A percentile compares a stretch with the other conserved stretches of the same genome.
Conservation (phyloP, 35 echinoderm and acorn worm genomes). For the Apostichopus californicus region DNA sequence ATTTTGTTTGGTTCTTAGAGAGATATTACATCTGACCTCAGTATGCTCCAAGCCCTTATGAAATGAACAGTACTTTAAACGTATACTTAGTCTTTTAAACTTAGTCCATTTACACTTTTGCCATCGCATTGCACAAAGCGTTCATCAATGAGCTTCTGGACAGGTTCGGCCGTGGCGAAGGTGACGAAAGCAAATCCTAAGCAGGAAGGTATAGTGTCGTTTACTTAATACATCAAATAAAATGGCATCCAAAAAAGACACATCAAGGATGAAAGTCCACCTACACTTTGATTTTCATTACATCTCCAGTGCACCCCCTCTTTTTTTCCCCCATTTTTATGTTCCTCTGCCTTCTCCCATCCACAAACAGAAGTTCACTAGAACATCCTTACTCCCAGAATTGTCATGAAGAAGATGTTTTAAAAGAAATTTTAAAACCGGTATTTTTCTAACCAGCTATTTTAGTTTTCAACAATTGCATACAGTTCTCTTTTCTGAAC, state of each 20-base stretch:
- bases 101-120: slow-evolving; percentile 47
- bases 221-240: slow-evolving; percentile 45
- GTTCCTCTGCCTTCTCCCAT: too few species aligned
- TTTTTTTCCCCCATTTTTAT: too few species aligned
- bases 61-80: slow-evolving; percentile 34
- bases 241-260: slow-evolving; percentile 20
- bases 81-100: slow-evolving; percentile 53
- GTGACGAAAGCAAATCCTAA: slow-evolving; percentile 36
- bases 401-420: too few species aligned
- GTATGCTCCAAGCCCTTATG: slow-evolving; percentile 47
- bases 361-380: too few species aligned
- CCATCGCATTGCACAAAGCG: slow-evolving; percentile 49
- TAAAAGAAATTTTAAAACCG: too few species aligned
- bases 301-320: too few species aligned
- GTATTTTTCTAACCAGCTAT: too few species aligned
- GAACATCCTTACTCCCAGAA: too few species aligned
- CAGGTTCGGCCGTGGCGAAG: slow-evolving; percentile 26
- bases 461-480: too few species aligned
- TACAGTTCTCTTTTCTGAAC: too few species aligned
- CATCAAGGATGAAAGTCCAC: neutral
- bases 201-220: slow-evolving; percentile 39
- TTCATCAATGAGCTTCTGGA: slow-evolving; percentile 21
- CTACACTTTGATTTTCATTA: slow-evolving; percentile 17
- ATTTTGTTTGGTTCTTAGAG: neutral
- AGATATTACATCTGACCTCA: slow-evolving; percentile 3